Evolutionary conservation across 2,888 invertebrate species (phyloP).

Genomic region (Lasioglossum calceatum): DNA sequence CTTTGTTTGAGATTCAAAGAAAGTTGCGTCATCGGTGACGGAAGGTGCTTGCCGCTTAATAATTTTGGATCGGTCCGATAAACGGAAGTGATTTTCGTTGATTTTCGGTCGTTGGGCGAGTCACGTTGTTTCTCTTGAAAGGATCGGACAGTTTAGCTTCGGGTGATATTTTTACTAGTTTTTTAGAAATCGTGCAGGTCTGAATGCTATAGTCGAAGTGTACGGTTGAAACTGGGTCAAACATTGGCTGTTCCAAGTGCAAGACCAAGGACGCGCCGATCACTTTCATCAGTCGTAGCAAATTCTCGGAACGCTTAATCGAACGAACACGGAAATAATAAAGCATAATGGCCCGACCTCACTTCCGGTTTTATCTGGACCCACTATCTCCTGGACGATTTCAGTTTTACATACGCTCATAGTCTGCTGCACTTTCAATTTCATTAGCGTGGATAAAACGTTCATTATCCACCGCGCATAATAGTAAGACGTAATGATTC

Average conservation of each 20-base stretch:
- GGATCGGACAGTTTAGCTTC: not conserved
- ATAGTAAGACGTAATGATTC: not conserved
- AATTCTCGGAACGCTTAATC: conserved; percentile 8
- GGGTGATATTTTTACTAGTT: conserved; percentile 21
- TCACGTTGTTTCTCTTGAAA: conserved; percentile 35
- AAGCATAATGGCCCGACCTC: not conserved
- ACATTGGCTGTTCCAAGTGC: conserved; percentile 59
- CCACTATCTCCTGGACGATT: not conserved
- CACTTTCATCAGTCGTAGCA: conserved; percentile 70
- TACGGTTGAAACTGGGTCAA: conserved; percentile 60
- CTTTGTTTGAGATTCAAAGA: conserved; percentile 1
- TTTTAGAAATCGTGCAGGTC: conserved; percentile 61
- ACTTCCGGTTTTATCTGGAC: not conserved
- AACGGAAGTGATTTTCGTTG: conserved; percentile 32
- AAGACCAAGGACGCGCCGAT: conserved; percentile 76
- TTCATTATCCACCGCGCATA: not conserved
- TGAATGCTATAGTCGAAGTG: conserved; percentile 8
- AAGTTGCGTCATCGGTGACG: conserved; percentile 22
- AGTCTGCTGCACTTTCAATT: not conserved
- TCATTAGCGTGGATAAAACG: not conserved
- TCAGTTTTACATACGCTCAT: not conserved
- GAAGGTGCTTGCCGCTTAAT: not conserved
- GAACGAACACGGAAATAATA: conserved; percentile 20
- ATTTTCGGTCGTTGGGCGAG: not conserved
- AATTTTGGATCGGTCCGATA: conserved; percentile 4